A percentile compares a stretch with the other conserved stretches of the same genome.
phyloP scores from a whole-genome alignment of 2,113 vertebrate genomes.

The Nesoenas mayeri region DNA sequence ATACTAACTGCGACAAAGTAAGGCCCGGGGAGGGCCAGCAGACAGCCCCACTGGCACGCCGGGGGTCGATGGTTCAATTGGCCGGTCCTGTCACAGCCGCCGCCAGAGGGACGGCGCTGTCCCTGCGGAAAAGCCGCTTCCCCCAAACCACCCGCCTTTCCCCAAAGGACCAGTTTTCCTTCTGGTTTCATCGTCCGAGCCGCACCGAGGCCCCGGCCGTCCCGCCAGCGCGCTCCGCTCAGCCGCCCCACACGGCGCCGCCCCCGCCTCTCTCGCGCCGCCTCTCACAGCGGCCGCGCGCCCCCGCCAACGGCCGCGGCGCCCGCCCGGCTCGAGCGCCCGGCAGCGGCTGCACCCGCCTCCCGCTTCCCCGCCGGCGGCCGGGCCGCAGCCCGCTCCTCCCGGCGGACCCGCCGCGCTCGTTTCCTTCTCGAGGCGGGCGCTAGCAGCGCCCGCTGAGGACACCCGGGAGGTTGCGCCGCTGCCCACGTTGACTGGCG shows the following conservation, averaged over 20 bases:
- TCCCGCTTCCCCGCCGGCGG: not conserved
- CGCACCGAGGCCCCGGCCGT: rapidly evolving
- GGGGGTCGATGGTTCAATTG: rapidly evolving
- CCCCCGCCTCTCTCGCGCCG: not conserved
- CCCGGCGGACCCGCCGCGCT: not conserved
- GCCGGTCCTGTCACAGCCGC: too few species aligned
- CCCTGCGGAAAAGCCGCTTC: not conserved
- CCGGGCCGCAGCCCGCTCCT: not conserved
- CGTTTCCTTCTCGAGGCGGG: not conserved
- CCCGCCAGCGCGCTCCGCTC: rapidly evolving
- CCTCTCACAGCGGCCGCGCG: not conserved
- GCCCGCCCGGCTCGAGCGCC: not conserved
- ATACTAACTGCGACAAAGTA: rapidly evolving
- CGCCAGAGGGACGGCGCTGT: rapidly evolving
- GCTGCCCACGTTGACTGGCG: not conserved
- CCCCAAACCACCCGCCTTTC: rapidly evolving
- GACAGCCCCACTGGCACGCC: rapidly evolving
- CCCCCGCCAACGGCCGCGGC: not conserved
- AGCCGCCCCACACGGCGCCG: not conserved
- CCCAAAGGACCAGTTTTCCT: rapidly evolving
- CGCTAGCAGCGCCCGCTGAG: not conserved
- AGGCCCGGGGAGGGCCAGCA: too few species aligned
- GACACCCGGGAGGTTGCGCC: not conserved
- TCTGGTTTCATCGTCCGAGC: rapidly evolving
- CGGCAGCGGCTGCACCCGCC: not conserved